Base-by-base conservation (phyloP, 2,888 invertebrate species). In the Deroplatys truncata region DNA sequence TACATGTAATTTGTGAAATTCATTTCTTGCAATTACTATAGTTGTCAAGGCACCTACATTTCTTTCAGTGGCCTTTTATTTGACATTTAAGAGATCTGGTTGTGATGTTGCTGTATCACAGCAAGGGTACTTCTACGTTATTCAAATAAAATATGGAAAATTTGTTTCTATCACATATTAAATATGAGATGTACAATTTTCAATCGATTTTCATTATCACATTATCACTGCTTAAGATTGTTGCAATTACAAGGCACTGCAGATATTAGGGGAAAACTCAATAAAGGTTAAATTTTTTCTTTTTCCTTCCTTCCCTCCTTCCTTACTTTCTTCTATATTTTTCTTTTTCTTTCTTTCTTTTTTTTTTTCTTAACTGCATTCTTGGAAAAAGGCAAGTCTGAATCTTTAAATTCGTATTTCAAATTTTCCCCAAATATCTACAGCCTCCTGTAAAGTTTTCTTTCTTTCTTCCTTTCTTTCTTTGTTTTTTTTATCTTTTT, bases 1-100 rank as follows among this genome's bases (percentile, higher is more conserved):
- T 49, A 16, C 28, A 43, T 49, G n/a, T 16, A 49, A 85, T n/a
- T 28, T 49, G 28, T 85, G 35, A 56, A 25, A 85, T 85, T 25
- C n/a, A 85, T 8, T n/a, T 28, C 56, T 31, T 85, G 56, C 28
- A 49, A n/a, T 28, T 28, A 49, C 43, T 25, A 85, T 56, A 43
- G 8, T 85, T 28, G 28, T 85, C 85, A 85, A 85, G 85, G 85
- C 85, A 85, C 85, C 85, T 85, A 85, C 43, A 85, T 85, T 49
- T 85, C 85, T 29, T 85, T 85, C 85, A 85, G 85, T 85, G 85
- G 43, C 85, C 85, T 85, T 85, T 28, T 56, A 49, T 85, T 49
- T 49, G 85, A 85, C 85, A 43, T 49, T 28, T 15, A 28, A 85
- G 85, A 85, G 43, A 85, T 85, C 25, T 28, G 5, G 28, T 56